Base-by-base conservation (phyloP, 2,888 invertebrate species). In the Smittia sp. region DNA sequence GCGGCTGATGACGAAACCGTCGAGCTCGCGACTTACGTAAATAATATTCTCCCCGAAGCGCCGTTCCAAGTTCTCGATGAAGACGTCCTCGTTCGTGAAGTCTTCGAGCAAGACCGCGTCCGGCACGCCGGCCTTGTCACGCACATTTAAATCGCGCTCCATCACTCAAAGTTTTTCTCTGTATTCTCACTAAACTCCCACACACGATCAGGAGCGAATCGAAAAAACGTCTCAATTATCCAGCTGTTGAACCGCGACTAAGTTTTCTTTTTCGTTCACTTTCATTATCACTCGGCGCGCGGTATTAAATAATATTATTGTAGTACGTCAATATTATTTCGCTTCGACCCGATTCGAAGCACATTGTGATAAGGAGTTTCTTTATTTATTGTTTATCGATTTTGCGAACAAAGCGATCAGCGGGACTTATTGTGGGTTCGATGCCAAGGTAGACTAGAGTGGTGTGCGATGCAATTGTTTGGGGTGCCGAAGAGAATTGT, bases 91-190 rank as follows among this genome's bases (percentile, higher is more conserved):
- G 78, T 88, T 93, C 75, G 87, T 86, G 83, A 87, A 94, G 82
- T 96, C 89, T 80, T 96, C 95, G 66, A 96, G 86, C 73, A 96
- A 86, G 74, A 96, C 93, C 81, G 94, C 94, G 84, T 96, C 96
- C 81, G 94, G 92, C 25, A 96, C 93, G 72, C 96, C 96, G 41
- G 92, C 93, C 76, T 91, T 87, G 82, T 95, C 94, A 76, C 95
- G 87, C 78, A 92, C 90, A 81, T 91, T 89, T 77, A 93, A 85
- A 77, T 89, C 88, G 78, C 88, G 88, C 84, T 93, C 93, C 93
- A 93, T 93, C 78, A 83, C 25, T 46, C 13, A n/a, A 58, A 6
- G 20, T 22, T 22, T 22, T 58, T 58, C 22, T 58, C n/a, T 13
- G n/a, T n/a, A n/a, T 15, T 46, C 18, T 46, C 11, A 6, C 4